Conservation (phyloP, 2,888 invertebrate genomes). For the Folsomia candida region DNA sequence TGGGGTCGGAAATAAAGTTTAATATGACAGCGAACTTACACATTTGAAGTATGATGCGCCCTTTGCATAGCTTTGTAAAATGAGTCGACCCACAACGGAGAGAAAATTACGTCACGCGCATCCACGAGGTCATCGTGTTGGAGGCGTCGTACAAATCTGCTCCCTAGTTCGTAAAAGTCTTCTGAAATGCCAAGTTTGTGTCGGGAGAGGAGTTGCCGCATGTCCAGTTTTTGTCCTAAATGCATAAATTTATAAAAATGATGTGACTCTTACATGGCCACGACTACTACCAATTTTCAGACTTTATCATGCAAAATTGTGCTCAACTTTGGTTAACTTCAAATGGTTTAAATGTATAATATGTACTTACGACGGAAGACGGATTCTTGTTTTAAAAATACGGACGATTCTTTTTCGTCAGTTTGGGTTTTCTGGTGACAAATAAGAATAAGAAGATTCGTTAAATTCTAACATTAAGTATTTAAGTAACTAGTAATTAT, state of each 20-base stretch:
- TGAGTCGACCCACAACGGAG: slow-evolving; percentile 47
- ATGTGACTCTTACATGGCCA: too few species aligned
- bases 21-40: slow-evolving; percentile 24
- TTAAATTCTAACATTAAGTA: background rate
- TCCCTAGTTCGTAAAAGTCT: slow-evolving; percentile 44
- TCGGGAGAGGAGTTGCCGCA: slow-evolving; percentile 42
- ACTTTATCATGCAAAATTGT: too few species aligned
- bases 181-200: slow-evolving; percentile 35
- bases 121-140: slow-evolving; percentile 46
- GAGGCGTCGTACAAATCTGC: slow-evolving; percentile 39
- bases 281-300: too few species aligned
- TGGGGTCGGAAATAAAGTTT: background rate
- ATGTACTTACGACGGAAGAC: slow-evolving; percentile 46
- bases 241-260: too few species aligned
- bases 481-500: background rate
- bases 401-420: slow-evolving; percentile 31
- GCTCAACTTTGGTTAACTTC: too few species aligned
- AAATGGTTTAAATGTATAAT: too few species aligned
- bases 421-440: slow-evolving; percentile 24
- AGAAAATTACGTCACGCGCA: slow-evolving; percentile 30
- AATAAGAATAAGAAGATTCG: too few species aligned
- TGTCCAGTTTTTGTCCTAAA: slow-evolving; percentile 47
- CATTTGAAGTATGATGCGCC: slow-evolving; percentile 39
- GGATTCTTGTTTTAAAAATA: slow-evolving; percentile 41
- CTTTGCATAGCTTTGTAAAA: slow-evolving; percentile 37